phyloP scores from a whole-genome alignment of 2,113 vertebrate genomes.

The Xenopus laevis region DNA sequence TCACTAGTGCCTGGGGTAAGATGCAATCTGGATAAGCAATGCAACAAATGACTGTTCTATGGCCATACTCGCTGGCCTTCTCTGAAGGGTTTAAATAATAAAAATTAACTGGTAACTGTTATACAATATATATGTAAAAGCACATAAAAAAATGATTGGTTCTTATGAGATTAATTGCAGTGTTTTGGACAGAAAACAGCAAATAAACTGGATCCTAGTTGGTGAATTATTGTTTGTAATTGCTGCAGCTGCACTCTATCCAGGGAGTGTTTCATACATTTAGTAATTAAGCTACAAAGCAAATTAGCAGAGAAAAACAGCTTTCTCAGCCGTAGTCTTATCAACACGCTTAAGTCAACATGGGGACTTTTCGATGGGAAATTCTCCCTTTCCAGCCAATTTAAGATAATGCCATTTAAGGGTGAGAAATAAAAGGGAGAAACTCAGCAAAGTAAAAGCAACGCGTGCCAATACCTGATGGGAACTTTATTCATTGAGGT shows the following conservation, averaged over 20 bases:
- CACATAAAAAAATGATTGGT: no score
- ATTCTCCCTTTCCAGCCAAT: background rate
- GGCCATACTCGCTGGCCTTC: no score
- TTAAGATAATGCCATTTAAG: background rate
- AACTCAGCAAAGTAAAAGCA: background rate
- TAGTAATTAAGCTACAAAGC: conserved; percentile 39
- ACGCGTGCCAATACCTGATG: background rate
- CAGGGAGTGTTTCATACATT: conserved; percentile 24
- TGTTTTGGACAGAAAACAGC: no score
- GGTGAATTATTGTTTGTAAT: background rate
- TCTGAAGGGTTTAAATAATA: no score
- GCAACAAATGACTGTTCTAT: no score
- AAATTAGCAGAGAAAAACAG: conserved; percentile 30
- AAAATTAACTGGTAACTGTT: no score
- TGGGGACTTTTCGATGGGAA: conserved; percentile 35
- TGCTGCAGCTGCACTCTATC: conserved; percentile 18
- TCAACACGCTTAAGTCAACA: conserved; percentile 24
- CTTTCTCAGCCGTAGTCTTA: conserved; percentile 16
- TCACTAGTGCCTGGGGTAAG: no score
- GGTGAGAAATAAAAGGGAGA: background rate
- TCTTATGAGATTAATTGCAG: no score
- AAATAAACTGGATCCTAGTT: no score
- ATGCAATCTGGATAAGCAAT: no score
- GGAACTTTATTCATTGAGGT: no score
- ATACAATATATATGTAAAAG: no score